A percentile compares a stretch with the other conserved stretches of the same genome.
Evolutionary conservation across 2,888 invertebrate species (phyloP).

Genomic region (Phanerotoma sp.): DNA sequence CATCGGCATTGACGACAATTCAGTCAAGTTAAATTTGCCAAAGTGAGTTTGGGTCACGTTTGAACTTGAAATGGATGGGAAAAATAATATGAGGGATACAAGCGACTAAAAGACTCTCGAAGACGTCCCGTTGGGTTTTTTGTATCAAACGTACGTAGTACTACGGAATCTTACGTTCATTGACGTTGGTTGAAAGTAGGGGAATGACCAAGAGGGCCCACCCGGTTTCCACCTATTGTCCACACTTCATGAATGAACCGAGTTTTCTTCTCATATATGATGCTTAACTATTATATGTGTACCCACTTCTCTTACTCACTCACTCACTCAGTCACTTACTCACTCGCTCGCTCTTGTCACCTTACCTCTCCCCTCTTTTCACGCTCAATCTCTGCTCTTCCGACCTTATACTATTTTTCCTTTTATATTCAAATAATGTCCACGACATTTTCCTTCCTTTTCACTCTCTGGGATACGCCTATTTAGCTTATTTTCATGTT

Average conservation of each 20-base stretch:
- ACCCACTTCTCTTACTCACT: neutral
- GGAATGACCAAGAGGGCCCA: slow-evolving; percentile 36
- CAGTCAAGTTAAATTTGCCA: slow-evolving; percentile 39
- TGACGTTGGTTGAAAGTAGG: no score
- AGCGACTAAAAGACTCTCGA: slow-evolving; percentile 34
- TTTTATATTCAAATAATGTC: no score
- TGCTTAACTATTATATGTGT: neutral
- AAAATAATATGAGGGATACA: slow-evolving; percentile 10
- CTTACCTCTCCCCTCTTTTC: no score
- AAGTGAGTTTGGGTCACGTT: slow-evolving; percentile 43
- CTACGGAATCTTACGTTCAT: slow-evolving; percentile 50
- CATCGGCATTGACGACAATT: slow-evolving; percentile 29
- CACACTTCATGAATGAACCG: slow-evolving; percentile 46
- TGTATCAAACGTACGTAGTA: slow-evolving; percentile 26
- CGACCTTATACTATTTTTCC: no score
- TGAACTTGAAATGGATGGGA: slow-evolving; percentile 6
- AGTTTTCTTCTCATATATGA: neutral
- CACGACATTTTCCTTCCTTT: no score
- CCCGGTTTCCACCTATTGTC: slow-evolving; percentile 41
- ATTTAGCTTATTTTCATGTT: no score
- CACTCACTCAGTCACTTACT: neutral
- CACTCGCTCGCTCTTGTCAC: neutral
- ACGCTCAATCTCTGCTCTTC: no score
- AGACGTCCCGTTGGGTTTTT: slow-evolving; percentile 15
- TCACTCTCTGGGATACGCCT: no score